A percentile compares a stretch with the other conserved stretches of the same genome.
phyloP scores from a whole-genome alignment of 2,888 invertebrate species.

The Cecidostiba fungosa region DNA sequence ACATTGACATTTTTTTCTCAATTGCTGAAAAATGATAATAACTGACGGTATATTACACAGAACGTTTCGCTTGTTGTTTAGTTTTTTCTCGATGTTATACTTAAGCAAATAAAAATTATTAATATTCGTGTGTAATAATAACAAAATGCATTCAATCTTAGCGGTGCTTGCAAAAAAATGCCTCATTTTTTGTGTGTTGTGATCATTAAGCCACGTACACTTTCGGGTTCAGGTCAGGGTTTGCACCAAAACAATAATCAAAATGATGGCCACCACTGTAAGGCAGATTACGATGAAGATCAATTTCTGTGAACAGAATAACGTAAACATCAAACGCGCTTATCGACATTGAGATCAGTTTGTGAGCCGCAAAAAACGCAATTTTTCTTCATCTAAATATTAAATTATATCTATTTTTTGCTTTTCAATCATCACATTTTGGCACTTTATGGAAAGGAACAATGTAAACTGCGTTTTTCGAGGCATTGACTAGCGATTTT shows the following conservation, averaged over 20 bases:
- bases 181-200: conserved; percentile 25
- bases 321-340: conserved; percentile 67
- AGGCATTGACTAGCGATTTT: conserved; percentile 39
- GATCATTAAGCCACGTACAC: conserved; percentile 34
- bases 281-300: conserved; percentile 94
- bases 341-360: conserved; percentile 31
- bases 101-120: background rate
- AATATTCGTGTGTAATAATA: conserved; percentile 29
- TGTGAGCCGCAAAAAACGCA: conserved; percentile 48
- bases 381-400: conserved; percentile 14
- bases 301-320: conserved; percentile 89
- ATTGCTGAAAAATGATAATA: conserved; percentile 1
- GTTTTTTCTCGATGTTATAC: conserved; percentile 16
- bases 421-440: conserved; percentile 17
- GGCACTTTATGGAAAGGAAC: conserved; percentile 39
- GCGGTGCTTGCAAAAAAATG: conserved; percentile 55
- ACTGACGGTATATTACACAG: conserved; percentile 4
- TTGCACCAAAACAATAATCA: conserved; percentile 86
- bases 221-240: conserved; percentile 70
- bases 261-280: conserved; percentile 88
- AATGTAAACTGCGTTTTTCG: conserved; percentile 49
- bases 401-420: background rate
- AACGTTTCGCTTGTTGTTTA: conserved; percentile 15
- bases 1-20: conserved; percentile 4
- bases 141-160: conserved; percentile 28